Conservation (phyloP, 1,140 invertebrate genomes). For the Radopholus similis region DNA sequence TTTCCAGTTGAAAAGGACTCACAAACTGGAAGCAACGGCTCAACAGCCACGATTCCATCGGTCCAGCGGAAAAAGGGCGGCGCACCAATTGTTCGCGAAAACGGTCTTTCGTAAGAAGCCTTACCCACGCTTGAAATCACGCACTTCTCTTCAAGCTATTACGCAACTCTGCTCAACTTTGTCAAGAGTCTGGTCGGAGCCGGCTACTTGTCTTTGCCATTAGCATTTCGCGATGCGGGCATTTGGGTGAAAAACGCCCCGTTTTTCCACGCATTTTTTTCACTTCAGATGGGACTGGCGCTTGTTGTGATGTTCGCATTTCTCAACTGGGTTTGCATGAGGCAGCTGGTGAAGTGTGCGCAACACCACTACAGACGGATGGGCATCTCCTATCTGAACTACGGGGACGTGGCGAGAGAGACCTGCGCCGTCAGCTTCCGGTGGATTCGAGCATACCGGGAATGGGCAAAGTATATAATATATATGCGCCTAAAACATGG, state of each 20-base stretch:
- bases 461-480: slow-evolving; percentile 9
- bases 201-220: slow-evolving; percentile 46
- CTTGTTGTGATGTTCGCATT: slow-evolving; percentile 46
- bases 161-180: slow-evolving; percentile 37
- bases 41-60: neutral
- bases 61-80: neutral
- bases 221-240: slow-evolving; percentile 54
- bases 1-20: neutral
- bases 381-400: slow-evolving; percentile 37
- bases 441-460: slow-evolving; percentile 25
- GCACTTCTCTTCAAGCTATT: neutral
- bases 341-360: slow-evolving; percentile 50
- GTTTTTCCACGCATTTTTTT: neutral
- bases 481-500: neutral
- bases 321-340: slow-evolving; percentile 50
- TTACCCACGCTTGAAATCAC: neutral
- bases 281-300: slow-evolving; percentile 25
- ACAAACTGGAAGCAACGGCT: neutral
- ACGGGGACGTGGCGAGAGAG: slow-evolving; percentile 48
- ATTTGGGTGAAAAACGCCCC: slow-evolving; percentile 18
- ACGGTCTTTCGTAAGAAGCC: neutral
- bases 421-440: slow-evolving; percentile 42
- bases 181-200: slow-evolving; percentile 48
- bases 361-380: slow-evolving; percentile 45
- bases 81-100: neutral